Evolutionary conservation across 1,140 invertebrate genomes (phyloP), one percentile per base, ranked within the genome.

Genomic region (Penaeus indicus): DNA sequence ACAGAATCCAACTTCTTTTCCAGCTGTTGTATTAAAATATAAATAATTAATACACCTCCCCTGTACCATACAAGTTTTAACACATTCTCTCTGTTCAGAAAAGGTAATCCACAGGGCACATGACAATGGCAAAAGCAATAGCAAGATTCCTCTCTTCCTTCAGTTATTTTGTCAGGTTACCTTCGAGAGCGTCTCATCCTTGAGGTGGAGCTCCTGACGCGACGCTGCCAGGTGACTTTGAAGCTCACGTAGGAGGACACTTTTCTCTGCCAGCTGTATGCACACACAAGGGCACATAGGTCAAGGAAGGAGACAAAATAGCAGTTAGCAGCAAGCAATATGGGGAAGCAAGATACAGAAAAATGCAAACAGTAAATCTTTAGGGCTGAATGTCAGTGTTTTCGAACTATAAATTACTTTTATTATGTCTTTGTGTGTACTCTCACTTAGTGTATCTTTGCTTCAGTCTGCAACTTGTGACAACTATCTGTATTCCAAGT

Each of bases 221-320:
- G 90, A 88, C 54, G 90, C 13, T 16, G 90, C 78, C 54, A 90
- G 87, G 47, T 90, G 90, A 47, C 87, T 82, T 79, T 90, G 90
- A 54, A 90, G 84, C 69, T 90, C 90, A 32, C 90, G 87, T 18
- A 90, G 87, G 5, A 90, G 80, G n/a, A 90, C 69, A 38, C 84
- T 82, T 82, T 90, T 90, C 84, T 90, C 90, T 54, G 90, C 87
- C 78, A 90, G 63, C 90, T 90, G 83, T n/a, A 60, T 38, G 80
- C n/a, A 78, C 18, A 79, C 78, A 38, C 47, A 32, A 63, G 27
- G 60, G 61, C 18, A 89, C n/a, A 3, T 61, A 21, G 42, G 54
- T 63, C 47, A 38, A 62, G 62, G 72, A 32, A 60, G 47, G 64
- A 75, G n/a, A 25, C 42, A 80, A 22, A 80, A 7, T 47, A 25